Percentiles rank a stretch among this genome's conserved stretches.
phyloP scores from a whole-genome alignment of 2,797 vertebrate genomes.

The Sebastes minor region DNA sequence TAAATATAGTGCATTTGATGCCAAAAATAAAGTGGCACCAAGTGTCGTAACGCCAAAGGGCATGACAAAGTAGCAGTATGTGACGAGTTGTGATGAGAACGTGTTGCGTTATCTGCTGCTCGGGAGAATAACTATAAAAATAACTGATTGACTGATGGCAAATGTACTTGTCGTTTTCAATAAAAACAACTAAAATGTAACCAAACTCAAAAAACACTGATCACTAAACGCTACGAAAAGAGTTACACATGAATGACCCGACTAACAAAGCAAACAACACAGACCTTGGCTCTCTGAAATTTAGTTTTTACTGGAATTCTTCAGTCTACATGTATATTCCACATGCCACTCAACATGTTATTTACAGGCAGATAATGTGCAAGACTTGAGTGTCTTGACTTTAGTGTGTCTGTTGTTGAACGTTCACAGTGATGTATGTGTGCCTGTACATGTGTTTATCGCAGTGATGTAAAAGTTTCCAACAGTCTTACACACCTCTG shows the following conservation, averaged over 20 bases:
- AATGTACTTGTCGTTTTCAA: background rate
- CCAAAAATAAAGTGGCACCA: too few species aligned
- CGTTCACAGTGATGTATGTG: background rate
- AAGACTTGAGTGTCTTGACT: background rate
- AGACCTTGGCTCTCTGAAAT: background rate
- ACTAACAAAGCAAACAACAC: background rate
- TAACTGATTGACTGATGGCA: background rate
- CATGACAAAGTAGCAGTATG: too few species aligned
- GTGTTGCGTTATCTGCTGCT: background rate
- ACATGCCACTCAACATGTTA: background rate
- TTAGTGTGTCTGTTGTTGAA: background rate
- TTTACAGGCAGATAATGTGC: background rate
- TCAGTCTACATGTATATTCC: background rate
- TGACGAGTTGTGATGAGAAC: too few species aligned
- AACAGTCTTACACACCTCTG: conserved; percentile 54
- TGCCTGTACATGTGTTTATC: conserved; percentile 37
- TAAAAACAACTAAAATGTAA: background rate
- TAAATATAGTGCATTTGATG: too few species aligned
- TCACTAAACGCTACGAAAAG: background rate
- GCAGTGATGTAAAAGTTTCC: conserved; percentile 56
- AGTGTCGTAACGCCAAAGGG: too few species aligned
- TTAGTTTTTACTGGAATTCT: background rate
- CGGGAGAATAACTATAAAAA: background rate
- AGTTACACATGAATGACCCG: background rate
- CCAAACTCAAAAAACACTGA: background rate